Base-by-base conservation (phyloP, 2,113 vertebrate species). In the Probosciger aterrimus region DNA sequence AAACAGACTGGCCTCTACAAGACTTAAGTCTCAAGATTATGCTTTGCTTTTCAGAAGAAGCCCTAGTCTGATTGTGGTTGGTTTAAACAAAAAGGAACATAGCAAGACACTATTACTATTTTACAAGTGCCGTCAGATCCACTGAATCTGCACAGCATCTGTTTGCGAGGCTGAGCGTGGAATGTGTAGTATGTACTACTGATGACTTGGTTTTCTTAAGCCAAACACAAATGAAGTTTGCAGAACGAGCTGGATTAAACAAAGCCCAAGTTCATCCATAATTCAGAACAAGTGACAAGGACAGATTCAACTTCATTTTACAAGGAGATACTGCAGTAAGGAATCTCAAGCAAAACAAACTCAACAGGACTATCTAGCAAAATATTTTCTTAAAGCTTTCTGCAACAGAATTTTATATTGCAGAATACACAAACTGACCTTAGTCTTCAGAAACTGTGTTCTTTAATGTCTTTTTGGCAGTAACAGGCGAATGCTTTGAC, bases 201-300 rank as follows among this genome's bases (percentile, higher is more conserved):
- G 49, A 37, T 57, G 75, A 62, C 79, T 90, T 64, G 49, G 39
- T 62, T 77, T 93, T 52, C 82, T 78, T 70, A 92, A 92, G 52
- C 43, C 74, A 88, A 88, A 93, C 39, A 82, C 50, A 91, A 95
- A 82, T 2, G 2, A 81, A 90, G 39, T 59, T 53, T 76, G 50
- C 47, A 89, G 83, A 79, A 82, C 13, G 35, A 93, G 80, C 18
- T 46, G 53, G 88, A 95, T 92, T 89, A 91, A 95, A 90, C 87
- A 83, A 95, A 86, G 59, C 53, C 37, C 46, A 90, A 88, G 24
- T 84, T 75, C 60, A 82, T 91, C 86, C 79, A 71, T 80, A 82
- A 94, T 85, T 84, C 78, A 94, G 64, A 62, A 69, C n/a, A 59
- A 55, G 47, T 0, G 1, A 77, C 55, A 78, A 82, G 67, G 55